Evolutionary conservation across 1,140 invertebrate genomes (phyloP).

Genomic region (Penaeus chinensis): DNA sequence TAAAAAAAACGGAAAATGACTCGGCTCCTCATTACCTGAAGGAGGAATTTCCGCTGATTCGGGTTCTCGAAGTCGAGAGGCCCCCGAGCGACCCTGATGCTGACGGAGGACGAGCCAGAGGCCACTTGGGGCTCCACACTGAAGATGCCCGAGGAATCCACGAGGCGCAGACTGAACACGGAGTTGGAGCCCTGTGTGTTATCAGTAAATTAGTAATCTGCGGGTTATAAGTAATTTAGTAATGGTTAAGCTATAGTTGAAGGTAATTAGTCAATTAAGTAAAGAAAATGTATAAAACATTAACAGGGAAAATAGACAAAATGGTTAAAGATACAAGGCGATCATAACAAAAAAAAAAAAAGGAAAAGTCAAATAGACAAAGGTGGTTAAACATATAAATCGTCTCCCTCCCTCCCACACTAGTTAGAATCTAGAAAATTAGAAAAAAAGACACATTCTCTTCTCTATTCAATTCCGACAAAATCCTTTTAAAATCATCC

Average conservation of each 20-base stretch:
- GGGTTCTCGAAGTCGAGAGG: constrained; percentile 90
- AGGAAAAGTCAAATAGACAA: not conserved
- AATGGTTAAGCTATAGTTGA: too few species aligned
- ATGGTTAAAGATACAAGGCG: too few species aligned
- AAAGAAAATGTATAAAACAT: too few species aligned
- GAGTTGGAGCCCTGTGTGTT: constrained; percentile 77
- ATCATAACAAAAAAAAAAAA: too few species aligned
- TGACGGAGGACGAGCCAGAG: constrained; percentile 83
- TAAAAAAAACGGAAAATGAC: not conserved
- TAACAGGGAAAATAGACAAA: not conserved
- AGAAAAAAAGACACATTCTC: too few species aligned
- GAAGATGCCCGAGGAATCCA: constrained; percentile 85
- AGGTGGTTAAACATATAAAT: not conserved
- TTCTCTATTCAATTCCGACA: not conserved
- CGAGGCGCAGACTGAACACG: constrained; percentile 76
- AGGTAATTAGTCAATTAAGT: too few species aligned
- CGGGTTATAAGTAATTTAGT: not conserved
- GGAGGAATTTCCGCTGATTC: constrained; percentile 90
- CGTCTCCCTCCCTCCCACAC: not conserved
- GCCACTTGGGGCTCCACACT: constrained; percentile 83
- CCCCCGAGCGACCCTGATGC: constrained; percentile 82
- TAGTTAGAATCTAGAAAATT: too few species aligned
- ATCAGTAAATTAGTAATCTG: not conserved
- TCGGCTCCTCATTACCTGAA: constrained; percentile 74
- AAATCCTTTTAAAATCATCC: constrained; percentile 64